Evolutionary conservation across 2,888 invertebrate species (phyloP).

Genomic region (Autographa gamma): DNA sequence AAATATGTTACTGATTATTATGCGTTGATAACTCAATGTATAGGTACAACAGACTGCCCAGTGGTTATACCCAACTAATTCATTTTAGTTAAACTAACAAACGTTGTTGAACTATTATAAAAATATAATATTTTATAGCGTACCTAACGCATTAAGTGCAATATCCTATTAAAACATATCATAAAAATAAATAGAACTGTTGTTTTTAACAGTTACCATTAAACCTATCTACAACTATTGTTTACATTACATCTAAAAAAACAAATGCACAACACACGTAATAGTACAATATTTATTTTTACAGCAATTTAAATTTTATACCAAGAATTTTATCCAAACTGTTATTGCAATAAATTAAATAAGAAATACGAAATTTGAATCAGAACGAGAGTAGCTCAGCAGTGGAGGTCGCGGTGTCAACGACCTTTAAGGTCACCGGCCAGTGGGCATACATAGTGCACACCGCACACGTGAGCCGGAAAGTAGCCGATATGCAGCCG

Average conservation of each 20-base stretch:
- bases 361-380: background rate
- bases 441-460: constrained; percentile 48
- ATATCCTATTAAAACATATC: background rate
- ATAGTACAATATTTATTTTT: background rate
- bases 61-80: too few relatives aligned
- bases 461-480: constrained; percentile 35
- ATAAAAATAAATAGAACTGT: constrained; percentile 31
- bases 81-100: background rate
- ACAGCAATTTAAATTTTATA: background rate
- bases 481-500: constrained; percentile 39
- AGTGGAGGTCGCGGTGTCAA: constrained; percentile 65
- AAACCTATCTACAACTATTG: constrained; percentile 21
- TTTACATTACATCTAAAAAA: constrained; percentile 20
- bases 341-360: constrained; percentile 2
- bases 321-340: background rate
- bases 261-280: constrained; percentile 14
- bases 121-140: background rate
- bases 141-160: constrained; percentile 14
- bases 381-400: constrained; percentile 45
- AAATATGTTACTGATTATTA: background rate
- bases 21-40: background rate
- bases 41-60: background rate
- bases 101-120: background rate
- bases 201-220: constrained; percentile 23
- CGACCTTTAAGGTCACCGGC: constrained; percentile 72